Evolutionary conservation across 1,140 invertebrate species (phyloP).

Genomic region (Conus ventricosus): DNA sequence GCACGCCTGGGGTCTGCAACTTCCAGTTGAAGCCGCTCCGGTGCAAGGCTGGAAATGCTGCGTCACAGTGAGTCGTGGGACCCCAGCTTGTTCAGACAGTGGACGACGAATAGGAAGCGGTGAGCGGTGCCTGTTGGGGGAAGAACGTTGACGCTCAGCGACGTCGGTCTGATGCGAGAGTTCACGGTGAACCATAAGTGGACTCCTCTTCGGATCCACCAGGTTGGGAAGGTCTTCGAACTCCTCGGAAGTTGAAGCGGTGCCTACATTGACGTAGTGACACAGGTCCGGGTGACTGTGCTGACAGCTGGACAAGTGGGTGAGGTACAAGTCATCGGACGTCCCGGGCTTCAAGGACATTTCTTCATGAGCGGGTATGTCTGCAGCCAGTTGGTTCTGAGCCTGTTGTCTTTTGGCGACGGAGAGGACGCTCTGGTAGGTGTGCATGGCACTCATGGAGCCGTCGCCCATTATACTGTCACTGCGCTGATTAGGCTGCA

Average conservation of each 20-base stretch:
- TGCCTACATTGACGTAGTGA: neutral
- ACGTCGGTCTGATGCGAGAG: neutral
- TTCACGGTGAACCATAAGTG: neutral
- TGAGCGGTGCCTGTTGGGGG: neutral
- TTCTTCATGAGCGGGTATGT: neutral
- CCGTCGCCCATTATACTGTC: neutral
- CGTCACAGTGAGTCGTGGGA: neutral
- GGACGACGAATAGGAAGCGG: neutral
- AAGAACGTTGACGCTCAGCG: neutral
- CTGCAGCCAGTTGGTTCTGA: neutral
- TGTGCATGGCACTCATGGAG: neutral
- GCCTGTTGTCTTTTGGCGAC: neutral
- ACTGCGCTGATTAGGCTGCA: neutral
- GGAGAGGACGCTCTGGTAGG: neutral
- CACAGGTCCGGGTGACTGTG: neutral
- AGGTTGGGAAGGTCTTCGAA: slow-evolving; percentile 18
- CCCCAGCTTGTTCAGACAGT: neutral
- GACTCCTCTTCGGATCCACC: neutral
- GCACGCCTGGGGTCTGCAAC: neutral
- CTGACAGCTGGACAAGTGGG: neutral
- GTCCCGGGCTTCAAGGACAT: neutral
- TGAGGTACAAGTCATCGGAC: neutral
- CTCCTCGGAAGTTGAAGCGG: neutral
- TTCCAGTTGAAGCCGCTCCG: neutral
- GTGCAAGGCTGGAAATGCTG: neutral